Base-by-base conservation (phyloP, 2,113 vertebrate species). In the Callipepla californica region DNA sequence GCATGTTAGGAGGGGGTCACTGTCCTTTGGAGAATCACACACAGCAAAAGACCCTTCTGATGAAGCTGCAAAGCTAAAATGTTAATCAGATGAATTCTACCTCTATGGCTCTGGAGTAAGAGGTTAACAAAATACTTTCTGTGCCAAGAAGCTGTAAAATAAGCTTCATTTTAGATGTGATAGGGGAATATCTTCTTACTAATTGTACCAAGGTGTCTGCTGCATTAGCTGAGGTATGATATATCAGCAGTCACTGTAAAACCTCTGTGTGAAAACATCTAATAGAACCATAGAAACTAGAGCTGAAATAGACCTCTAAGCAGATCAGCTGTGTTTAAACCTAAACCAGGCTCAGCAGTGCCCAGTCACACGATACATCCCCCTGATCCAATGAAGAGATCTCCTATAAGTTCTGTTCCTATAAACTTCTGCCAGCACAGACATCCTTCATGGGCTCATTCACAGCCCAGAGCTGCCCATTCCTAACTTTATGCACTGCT, bases 161-260 rank as follows among this genome's bases (percentile, higher is more conserved):
- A 92, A 95, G 80, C 82, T 93, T 86, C 58, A 77, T 94, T 96
- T 94, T 88, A 92, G 87, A 91, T 88, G 70, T 0, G 70, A 94
- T 87, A 95, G 55, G 91, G 91, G 95, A 92, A 73, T 96, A 96
- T 95, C 94, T 94, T 61, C 87, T 97, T 96, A 92, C 95, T 94
- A 96, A 94, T 92, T 89, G 87, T 79, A 95, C 92, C 85, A 94
- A 96, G 91, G 90, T 92, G 91, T 76, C 88, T 93, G 80, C 77
- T 91, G 80, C 84, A 92, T 81, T 94, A 94, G 91, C 85, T 81
- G 84, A 93, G 93, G 79, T 87, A 53, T 4, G 66, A 93, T 85
- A 34, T 73, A 92, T 89, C 87, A 91, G 67, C 78, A 92, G 70
- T 67, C 63, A 25, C 74, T 82, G 32, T 69, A 88, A 90, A 93